These are phyloP conservation scores for Lumbricus terrestris DNA, from an alignment of 2,888 invertebrate species.

Conservation along the genomic window DNA sequence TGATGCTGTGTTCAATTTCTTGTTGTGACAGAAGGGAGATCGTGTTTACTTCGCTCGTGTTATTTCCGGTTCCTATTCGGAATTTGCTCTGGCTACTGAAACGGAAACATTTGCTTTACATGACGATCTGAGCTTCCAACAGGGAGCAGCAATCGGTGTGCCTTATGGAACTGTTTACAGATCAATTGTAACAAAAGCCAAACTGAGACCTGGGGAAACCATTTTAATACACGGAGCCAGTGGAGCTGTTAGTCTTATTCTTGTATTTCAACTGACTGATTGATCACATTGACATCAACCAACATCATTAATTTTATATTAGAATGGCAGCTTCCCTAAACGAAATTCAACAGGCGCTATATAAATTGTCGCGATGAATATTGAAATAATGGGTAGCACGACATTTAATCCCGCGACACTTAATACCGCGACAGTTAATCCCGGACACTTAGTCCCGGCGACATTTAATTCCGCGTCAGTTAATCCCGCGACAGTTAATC, in stretches of 20 bases:
- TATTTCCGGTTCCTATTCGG: constrained; percentile 60
- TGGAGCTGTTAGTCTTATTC: constrained; percentile 57
- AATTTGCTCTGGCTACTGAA: constrained; percentile 58
- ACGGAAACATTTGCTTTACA: constrained; percentile 56
- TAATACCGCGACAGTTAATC: no score
- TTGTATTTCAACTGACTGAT: not conserved
- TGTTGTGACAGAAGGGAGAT: constrained; percentile 56
- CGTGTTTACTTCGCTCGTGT: constrained; percentile 56
- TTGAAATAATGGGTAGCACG: no score
- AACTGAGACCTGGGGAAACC: constrained; percentile 59
- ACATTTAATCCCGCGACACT: no score
- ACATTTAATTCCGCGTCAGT: no score
- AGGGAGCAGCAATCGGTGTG: constrained; percentile 64
- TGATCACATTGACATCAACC: no score
- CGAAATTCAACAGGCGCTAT: no score
- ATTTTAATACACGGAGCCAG: constrained; percentile 66
- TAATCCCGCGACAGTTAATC: no score
- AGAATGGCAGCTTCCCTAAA: no score
- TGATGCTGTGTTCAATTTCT: not conserved
- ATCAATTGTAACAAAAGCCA: constrained; percentile 60
- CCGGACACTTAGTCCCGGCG: no score
- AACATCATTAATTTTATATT: no score
- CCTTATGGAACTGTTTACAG: constrained; percentile 66
- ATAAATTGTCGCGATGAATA: no score
- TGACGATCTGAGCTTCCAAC: constrained; percentile 59